Evolutionary conservation across 2,888 invertebrate genomes (phyloP), one percentile per base, ranked within the genome.

Genomic region (Mythimna ferrago): DNA sequence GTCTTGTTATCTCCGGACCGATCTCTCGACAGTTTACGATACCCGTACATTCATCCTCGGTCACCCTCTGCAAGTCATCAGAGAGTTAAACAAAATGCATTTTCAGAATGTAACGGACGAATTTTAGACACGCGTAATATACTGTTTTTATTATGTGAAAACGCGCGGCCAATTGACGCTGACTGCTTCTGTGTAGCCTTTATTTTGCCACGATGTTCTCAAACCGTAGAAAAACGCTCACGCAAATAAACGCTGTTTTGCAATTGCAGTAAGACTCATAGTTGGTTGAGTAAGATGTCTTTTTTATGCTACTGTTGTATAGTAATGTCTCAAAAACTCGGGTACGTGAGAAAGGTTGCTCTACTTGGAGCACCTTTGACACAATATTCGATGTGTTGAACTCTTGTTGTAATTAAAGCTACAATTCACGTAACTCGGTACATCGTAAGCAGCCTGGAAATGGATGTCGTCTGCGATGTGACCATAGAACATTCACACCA

Each of bases 281-380:
- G 41, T 76, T 26, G 48, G 56, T 77, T 82, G 73, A 62, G 66
- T 67, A 56, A 70, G 51, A 62, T 64, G 14, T 21, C 11, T 69
- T 71, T 76, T 76, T 66, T 78, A 78, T 82, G 81, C 71, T 79
- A 77, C 81, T 75, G 78, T 78, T 67, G 72, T 67, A 54, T 72
- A 44, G 73, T 78, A 76, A 84, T 79, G 70, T 71, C 41, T 74
- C 66, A 81, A 88, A 83, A 81, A 77, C 75, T 78, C 70, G 57
- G 73, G 79, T 78, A 89, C 89, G 89, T 94, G 94, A 92, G 94
- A 94, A 92, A 88, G 73, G 80, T 81, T 83, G 78, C 72, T 85
- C 82, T 85, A 84, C 86, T 87, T 83, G 76, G 71, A 76, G 80
- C 89, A 94, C 94, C 94, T 95, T 93, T 94, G 94, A 94, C 94